Evolutionary conservation across 2,113 vertebrate genomes (phyloP).

Genomic region (Lamprotornis superbus): DNA sequence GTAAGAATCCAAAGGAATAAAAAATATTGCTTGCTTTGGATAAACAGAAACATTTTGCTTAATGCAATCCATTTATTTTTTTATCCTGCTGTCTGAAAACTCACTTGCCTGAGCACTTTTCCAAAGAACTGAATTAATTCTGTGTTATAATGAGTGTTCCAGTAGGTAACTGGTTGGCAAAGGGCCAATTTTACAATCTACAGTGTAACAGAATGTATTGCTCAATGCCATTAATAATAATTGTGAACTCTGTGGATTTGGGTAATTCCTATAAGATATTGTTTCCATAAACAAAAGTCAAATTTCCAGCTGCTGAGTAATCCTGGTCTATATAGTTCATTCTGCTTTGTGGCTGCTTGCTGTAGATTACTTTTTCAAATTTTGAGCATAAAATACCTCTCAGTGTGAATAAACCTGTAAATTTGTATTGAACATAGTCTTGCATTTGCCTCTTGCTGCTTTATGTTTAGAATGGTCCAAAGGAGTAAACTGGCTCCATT

Average conservation of each 20-base stretch:
- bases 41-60: slow-evolving; percentile 1
- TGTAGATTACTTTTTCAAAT: background rate
- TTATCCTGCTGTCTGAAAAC: slow-evolving; percentile 16
- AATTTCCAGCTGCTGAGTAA: slow-evolving; percentile 18
- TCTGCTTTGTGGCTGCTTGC: background rate
- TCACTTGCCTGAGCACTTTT: slow-evolving; percentile 2
- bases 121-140: slow-evolving; percentile 14
- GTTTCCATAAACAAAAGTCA: slow-evolving; percentile 30
- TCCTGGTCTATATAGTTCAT: background rate
- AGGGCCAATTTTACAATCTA: slow-evolving; percentile 29
- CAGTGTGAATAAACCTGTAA: background rate
- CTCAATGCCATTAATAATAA: background rate
- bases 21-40: background rate
- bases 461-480: background rate
- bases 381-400: background rate
- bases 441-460: background rate
- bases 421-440: background rate
- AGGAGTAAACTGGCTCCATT: background rate
- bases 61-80: background rate
- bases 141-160: slow-evolving; percentile 1
- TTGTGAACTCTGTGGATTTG: background rate
- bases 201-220: background rate
- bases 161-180: slow-evolving; percentile 27
- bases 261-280: slow-evolving; percentile 8
- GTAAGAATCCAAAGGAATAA: background rate